These are phyloP conservation scores for Pheucticus melanocephalus DNA, from an alignment of 2,113 vertebrate genomes.

Conservation along the genomic window DNA sequence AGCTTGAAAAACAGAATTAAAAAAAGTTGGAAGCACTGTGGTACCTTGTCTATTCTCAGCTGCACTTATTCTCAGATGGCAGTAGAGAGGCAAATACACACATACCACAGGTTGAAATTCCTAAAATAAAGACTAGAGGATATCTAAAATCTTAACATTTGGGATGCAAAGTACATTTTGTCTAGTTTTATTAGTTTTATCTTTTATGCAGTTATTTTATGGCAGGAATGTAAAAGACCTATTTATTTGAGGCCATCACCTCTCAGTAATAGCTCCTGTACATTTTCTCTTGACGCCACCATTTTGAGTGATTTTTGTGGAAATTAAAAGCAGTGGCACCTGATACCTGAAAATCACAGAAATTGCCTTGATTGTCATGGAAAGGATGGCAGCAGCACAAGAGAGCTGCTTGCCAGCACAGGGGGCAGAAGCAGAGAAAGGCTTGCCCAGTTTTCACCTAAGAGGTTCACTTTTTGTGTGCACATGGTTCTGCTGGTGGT, in stretches of 20 bases:
- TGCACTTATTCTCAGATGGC: neutral
- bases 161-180: slow-evolving; percentile 40
- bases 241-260: neutral
- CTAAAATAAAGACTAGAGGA: slow-evolving; percentile 34
- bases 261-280: neutral
- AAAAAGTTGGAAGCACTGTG: neutral
- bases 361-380: neutral
- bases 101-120: neutral
- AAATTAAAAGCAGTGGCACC: slow-evolving; percentile 20
- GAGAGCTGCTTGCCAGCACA: neutral
- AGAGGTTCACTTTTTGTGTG: slow-evolving; percentile 46
- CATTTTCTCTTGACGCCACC: neutral
- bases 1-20: neutral
- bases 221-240: slow-evolving; percentile 8
- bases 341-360: neutral
- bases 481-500: slow-evolving; percentile 40
- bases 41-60: neutral
- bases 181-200: slow-evolving; percentile 43
- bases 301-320: neutral
- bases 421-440: neutral
- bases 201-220: slow-evolving; percentile 32
- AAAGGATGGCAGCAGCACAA: neutral
- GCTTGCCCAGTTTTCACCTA: slow-evolving; percentile 47
- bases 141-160: slow-evolving; percentile 43
- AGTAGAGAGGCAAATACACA: neutral